phyloP scores from a whole-genome alignment of 2,797 vertebrate genomes.

The Fundulus diaphanus region DNA sequence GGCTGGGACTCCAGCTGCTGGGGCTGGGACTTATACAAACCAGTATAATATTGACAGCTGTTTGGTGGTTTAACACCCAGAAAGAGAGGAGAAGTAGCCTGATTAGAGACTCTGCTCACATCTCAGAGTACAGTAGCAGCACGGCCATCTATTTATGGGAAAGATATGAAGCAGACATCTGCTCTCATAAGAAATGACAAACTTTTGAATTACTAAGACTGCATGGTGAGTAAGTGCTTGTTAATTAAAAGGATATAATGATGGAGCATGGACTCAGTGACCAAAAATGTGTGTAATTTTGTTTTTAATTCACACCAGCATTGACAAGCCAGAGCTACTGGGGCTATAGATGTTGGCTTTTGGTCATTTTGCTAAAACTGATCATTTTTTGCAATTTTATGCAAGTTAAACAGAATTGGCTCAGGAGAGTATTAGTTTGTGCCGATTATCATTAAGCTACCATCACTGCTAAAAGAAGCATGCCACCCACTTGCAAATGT shows the following conservation, averaged over 20 bases:
- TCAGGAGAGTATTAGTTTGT: not conserved
- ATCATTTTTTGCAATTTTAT: not conserved
- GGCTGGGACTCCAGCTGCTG: conserved; percentile 23
- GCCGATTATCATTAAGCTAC: too few relatives aligned
- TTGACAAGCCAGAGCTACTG: not conserved
- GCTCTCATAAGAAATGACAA: too few relatives aligned
- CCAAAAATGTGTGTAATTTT: not conserved
- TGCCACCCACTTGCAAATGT: too few relatives aligned
- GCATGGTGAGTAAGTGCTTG: not conserved
- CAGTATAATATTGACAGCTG: conserved; percentile 38
- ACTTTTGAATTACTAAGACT: conserved; percentile 5
- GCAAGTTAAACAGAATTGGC: not conserved
- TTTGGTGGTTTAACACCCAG: conserved; percentile 34
- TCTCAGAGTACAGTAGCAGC: conserved; percentile 21
- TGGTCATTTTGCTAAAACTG: not conserved
- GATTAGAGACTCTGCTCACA: conserved; percentile 22
- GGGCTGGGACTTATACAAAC: conserved; percentile 21
- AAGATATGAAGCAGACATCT: too few relatives aligned
- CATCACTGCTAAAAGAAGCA: too few relatives aligned
- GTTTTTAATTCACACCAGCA: not conserved
- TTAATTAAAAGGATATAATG: not conserved
- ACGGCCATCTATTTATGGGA: not conserved
- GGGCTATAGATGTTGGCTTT: not conserved
- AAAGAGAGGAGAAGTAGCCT: conserved; percentile 34
- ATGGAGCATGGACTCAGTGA: not conserved